These are phyloP conservation scores for Peromyscus aztecus DNA, from an alignment of 2,797 vertebrate species.

Conservation along the genomic window DNA sequence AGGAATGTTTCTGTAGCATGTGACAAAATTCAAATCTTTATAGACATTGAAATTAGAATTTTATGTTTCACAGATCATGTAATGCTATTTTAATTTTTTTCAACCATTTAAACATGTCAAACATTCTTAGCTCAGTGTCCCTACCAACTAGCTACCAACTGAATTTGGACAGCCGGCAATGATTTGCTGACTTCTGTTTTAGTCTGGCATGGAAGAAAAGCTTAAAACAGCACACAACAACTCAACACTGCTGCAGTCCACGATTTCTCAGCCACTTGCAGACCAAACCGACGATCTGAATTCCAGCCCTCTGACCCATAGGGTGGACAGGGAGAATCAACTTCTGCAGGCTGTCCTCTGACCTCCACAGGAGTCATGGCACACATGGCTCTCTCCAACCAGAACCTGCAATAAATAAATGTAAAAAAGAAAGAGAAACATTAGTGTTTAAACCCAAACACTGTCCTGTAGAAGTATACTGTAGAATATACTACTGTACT, in stretches of 20 bases:
- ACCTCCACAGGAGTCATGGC: background rate
- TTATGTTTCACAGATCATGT: background rate
- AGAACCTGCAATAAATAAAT: background rate
- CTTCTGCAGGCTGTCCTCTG: background rate
- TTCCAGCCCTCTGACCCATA: background rate
- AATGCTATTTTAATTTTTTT: background rate
- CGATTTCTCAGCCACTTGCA: background rate
- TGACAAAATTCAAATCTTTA: slow-evolving; percentile 8
- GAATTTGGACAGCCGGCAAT: background rate
- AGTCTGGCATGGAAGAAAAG: background rate
- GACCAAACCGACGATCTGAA: background rate
- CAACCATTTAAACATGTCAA: slow-evolving; percentile 34
- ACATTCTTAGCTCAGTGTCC: background rate
- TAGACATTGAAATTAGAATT: slow-evolving; percentile 25
- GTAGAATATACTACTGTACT: background rate
- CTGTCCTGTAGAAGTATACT: background rate
- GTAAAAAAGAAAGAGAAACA: background rate
- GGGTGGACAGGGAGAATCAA: background rate
- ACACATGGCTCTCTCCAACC: background rate
- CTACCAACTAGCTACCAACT: background rate
- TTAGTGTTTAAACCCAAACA: background rate
- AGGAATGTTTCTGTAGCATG: slow-evolving; percentile 4
- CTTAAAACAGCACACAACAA: background rate
- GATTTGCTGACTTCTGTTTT: background rate
- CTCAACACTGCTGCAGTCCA: background rate